Evolutionary conservation across 2,113 vertebrate genomes (phyloP).

Genomic region (Pampusana beccarii): DNA sequence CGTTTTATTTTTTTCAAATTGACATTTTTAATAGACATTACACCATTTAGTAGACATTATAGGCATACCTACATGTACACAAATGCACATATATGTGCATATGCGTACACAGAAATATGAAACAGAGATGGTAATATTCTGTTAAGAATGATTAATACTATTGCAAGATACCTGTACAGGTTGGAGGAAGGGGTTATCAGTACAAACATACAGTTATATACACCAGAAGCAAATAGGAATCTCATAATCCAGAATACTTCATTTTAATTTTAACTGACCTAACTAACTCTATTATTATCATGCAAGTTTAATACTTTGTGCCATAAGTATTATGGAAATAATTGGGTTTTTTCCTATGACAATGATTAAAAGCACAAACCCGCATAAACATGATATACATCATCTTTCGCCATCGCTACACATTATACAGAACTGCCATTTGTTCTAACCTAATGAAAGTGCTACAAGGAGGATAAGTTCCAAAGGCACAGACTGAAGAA

Average conservation of each 20-base stretch:
- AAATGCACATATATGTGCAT: neutral
- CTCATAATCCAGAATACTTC: neutral
- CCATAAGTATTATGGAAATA: neutral
- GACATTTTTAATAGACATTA: no score
- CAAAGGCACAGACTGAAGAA: neutral
- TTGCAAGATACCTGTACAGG: neutral
- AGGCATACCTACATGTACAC: neutral
- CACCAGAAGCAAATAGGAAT: neutral
- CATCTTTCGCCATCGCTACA: neutral
- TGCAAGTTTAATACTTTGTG: neutral
- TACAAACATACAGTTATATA: neutral
- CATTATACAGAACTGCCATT: neutral
- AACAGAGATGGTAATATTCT: neutral
- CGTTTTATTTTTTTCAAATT: neutral
- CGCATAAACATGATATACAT: neutral
- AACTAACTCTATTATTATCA: no score
- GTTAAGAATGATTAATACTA: neutral
- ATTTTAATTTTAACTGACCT: neutral
- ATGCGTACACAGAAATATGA: neutral
- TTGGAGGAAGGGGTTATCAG: neutral
- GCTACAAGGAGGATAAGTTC: neutral
- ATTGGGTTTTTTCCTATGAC: neutral
- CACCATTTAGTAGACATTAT: no score
- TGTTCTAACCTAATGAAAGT: neutral
- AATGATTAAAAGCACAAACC: neutral